Percentiles rank a stretch among this genome's conserved stretches.
These are phyloP conservation scores for Drosophila kepulauana DNA, from an alignment of 1,140 invertebrate genomes.

Conservation along the genomic window DNA sequence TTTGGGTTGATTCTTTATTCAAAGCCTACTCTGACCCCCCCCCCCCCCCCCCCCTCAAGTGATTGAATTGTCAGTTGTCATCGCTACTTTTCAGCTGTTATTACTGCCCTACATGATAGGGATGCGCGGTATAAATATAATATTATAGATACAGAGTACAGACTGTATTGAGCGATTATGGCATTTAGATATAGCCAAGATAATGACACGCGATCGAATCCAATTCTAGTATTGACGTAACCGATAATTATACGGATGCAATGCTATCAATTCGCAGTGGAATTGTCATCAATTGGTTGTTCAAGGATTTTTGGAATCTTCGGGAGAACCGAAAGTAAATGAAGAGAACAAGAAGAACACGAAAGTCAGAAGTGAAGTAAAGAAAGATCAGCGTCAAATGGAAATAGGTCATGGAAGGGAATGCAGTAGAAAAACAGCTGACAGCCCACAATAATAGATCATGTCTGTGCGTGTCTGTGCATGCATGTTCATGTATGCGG, in stretches of 20 bases:
- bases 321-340: not conserved
- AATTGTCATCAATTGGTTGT: not conserved
- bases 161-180: not conserved
- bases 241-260: not conserved
- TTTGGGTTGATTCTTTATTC: not conserved
- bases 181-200: not conserved
- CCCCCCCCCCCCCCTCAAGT: not conserved
- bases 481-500: not conserved
- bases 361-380: not conserved
- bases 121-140: too few relatives aligned
- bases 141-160: too few relatives aligned
- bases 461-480: not conserved
- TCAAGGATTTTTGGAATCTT: not conserved
- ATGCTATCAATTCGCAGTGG: not conserved
- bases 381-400: not conserved
- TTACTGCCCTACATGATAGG: too few relatives aligned
- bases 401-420: not conserved
- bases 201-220: not conserved
- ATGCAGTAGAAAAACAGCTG: not conserved
- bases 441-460: not conserved
- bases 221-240: not conserved
- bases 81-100: too few relatives aligned
- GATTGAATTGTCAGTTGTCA: not conserved
- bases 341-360: not conserved
- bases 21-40: not conserved